Base-by-base conservation (phyloP, 2,113 vertebrate genomes). In the Campylomormyrus numenius region DNA sequence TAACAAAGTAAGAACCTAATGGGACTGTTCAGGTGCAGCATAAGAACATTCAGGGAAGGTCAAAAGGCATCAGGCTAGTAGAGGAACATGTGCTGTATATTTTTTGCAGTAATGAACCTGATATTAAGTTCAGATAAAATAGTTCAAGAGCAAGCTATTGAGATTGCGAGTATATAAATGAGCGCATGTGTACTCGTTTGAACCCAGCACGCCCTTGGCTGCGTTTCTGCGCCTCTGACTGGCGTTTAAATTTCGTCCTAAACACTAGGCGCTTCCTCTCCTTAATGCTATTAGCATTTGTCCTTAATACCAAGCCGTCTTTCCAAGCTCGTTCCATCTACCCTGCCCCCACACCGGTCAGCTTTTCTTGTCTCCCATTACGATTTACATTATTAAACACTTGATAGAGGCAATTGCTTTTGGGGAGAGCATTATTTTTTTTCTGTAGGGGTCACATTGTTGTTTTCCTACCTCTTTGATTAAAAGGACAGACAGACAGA, bases 351-450 rank as follows among this genome's bases (percentile, higher is more conserved):
- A 42, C 83, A 4, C 83, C 74, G 5, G 35, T 39, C 4, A 42
- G 74, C 74, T 7, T 77, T 42, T 85, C 83, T 85, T 46, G 24
- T 85, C 84, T 86, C 84, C 84, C 45, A 46, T 86, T 86, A 49
- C 84, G 11, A n/a, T 7, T n/a, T 86, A 2, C 19, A 86, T 86
- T 86, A 86, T 86, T 86, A 31, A 86, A 15, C 45, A 49, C 24
- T 5, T 86, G 42, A n/a, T 49, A 10, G 46, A 49, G 9, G 42
- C 9, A 21, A 4, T 80, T 15, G 35, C 74, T 80, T 17, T 80
- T n/a, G 5, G 35, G 5, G 31, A 39, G 74, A 42, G 31, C 74
- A 42, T 42, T 8, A 39, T 3, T 80, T 80, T 80, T 42, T 17
- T 80, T 17, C 35, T 42, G 74, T 42, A 21, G 31, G 35, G 4